These are phyloP conservation scores for Papilio gigon DNA, from an alignment of 2,888 invertebrate species.

Conservation along the genomic window DNA sequence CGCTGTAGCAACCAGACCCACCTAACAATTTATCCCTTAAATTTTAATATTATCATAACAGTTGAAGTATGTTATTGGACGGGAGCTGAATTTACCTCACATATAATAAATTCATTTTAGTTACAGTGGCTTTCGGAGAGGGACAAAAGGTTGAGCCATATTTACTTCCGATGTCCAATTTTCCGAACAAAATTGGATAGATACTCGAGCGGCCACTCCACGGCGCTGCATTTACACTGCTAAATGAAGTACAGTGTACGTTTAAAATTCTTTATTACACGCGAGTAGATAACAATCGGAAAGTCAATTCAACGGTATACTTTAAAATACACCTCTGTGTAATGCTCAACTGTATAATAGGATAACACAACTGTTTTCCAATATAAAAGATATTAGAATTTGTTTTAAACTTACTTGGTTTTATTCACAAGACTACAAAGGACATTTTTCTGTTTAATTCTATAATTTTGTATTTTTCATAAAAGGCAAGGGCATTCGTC, in stretches of 20 bases:
- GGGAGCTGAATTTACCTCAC: conserved; percentile 16
- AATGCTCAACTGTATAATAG: background rate
- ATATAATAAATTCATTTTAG: conserved; percentile 23
- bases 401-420: too few species aligned
- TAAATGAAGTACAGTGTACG: conserved; percentile 10
- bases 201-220: conserved; percentile 12
- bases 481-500: background rate
- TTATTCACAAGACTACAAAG: too few species aligned
- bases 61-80: conserved; percentile 9
- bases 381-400: too few species aligned
- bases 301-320: background rate
- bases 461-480: background rate
- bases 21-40: background rate
- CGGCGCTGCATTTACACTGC: background rate
- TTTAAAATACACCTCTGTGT: background rate
- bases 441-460: too few species aligned
- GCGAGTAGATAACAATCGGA: background rate
- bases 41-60: conserved; percentile 6
- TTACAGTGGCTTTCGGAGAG: conserved; percentile 10
- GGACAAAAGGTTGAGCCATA: conserved; percentile 22
- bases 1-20: background rate
- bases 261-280: conserved; percentile 7
- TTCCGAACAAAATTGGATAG: conserved; percentile 24
- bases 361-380: background rate
- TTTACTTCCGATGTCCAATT: conserved; percentile 22